These are phyloP conservation scores for Platichthys stellatus DNA, from an alignment of 2,113 vertebrate species.

Conservation along the genomic window DNA sequence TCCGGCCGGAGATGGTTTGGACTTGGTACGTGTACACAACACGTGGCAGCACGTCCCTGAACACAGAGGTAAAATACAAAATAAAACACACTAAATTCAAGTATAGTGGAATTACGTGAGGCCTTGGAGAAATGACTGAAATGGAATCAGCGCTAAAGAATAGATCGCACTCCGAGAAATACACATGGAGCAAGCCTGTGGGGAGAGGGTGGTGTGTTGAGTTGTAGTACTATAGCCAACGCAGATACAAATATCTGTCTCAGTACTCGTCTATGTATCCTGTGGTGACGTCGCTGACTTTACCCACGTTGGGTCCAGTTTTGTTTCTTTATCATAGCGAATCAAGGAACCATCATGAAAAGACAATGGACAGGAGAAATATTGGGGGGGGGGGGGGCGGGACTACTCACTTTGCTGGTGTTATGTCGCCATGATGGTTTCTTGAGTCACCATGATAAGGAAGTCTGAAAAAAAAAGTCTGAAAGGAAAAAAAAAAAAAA, in stretches of 20 bases:
- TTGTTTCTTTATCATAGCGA: slow-evolving; percentile 55
- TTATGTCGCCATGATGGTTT: slow-evolving; percentile 67
- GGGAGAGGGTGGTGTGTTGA: too few species aligned
- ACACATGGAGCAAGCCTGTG: not conserved
- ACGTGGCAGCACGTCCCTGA: slow-evolving; percentile 86
- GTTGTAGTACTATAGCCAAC: not conserved
- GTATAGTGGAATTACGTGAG: slow-evolving; percentile 9
- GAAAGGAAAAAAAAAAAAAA: slow-evolving; percentile 66
- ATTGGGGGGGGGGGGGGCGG: not conserved
- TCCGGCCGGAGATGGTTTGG: slow-evolving; percentile 82
- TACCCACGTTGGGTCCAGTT: slow-evolving; percentile 24
- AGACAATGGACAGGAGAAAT: slow-evolving; percentile 59
- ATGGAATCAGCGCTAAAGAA: slow-evolving; percentile 6
- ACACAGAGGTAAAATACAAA: slow-evolving; percentile 20
- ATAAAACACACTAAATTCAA: not conserved
- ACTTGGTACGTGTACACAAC: slow-evolving; percentile 89
- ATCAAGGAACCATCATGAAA: slow-evolving; percentile 63
- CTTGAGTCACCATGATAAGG: slow-evolving; percentile 69
- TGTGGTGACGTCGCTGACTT: slow-evolving; percentile 2
- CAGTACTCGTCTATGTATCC: slow-evolving; percentile 13
- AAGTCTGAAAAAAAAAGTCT: slow-evolving; percentile 67
- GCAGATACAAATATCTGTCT: slow-evolving; percentile 20
- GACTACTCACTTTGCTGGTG: slow-evolving; percentile 68
- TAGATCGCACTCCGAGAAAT: slow-evolving; percentile 1
- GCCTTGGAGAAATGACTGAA: slow-evolving; percentile 6